Conservation (phyloP, 2,888 invertebrate genomes). For the Acronicta leporina region DNA sequence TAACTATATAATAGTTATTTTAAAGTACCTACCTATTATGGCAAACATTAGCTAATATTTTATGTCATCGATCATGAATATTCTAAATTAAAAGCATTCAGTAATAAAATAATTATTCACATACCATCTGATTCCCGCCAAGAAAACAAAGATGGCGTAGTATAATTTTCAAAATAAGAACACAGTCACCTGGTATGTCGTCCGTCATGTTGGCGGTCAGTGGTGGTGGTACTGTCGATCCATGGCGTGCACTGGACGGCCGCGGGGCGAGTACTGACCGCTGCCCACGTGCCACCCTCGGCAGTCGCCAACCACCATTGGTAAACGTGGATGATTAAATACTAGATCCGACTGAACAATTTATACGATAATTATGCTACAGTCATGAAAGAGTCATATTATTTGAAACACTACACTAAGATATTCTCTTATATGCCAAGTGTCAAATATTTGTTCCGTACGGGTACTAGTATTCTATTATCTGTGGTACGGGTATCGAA, state of each 20-base stretch:
- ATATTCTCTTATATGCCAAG: too few relatives aligned
- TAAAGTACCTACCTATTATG: too few relatives aligned
- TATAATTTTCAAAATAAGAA: conserved; percentile 39
- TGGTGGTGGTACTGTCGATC: conserved; percentile 50
- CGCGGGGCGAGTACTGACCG: conserved; percentile 84
- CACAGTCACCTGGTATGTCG: conserved; percentile 83
- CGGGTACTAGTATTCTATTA: too few relatives aligned
- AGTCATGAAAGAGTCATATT: too few relatives aligned
- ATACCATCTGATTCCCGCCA: conserved; percentile 15
- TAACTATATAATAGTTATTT: too few relatives aligned
- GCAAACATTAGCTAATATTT: too few relatives aligned
- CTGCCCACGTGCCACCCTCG: conserved; percentile 71
- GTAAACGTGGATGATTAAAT: conserved; percentile 54
- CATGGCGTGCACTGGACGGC: conserved; percentile 74
- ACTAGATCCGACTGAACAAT: conserved; percentile 53
- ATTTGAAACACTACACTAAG: too few relatives aligned
- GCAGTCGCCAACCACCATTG: conserved; percentile 62
- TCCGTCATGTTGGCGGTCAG: conserved; percentile 64
- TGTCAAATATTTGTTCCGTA: too few relatives aligned
- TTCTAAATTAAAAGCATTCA: not conserved
- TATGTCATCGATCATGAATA: not conserved
- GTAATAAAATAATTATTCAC: conserved; percentile 1
- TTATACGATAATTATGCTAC: not conserved
- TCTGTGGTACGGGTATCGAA: too few relatives aligned
- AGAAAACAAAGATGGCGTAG: conserved; percentile 14